Evolutionary conservation across 1,140 invertebrate genomes (phyloP).

Genomic region (Hirudo medicinalis): DNA sequence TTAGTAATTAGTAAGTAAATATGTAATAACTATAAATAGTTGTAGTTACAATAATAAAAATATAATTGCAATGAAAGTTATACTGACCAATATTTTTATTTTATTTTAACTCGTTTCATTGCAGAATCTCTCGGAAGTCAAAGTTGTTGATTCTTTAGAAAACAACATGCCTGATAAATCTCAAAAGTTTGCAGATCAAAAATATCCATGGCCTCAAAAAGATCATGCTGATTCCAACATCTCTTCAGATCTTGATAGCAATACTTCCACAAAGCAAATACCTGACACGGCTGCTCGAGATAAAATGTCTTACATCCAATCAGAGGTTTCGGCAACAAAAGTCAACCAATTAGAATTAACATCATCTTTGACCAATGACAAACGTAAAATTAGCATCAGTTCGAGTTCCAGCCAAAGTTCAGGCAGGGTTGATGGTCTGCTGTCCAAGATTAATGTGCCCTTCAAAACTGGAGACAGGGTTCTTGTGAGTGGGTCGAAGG

Average conservation of each 20-base stretch:
- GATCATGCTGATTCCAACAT: no score
- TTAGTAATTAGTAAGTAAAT: no score
- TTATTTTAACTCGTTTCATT: constrained; percentile 18
- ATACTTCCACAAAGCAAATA: background rate
- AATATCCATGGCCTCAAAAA: no score
- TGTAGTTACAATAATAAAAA: no score
- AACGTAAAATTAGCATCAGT: constrained; percentile 18
- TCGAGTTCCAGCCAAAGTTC: constrained; percentile 14
- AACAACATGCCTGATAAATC: background rate
- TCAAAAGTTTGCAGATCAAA: no score
- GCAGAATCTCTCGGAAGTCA: background rate
- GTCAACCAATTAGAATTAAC: background rate
- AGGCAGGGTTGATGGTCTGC: background rate
- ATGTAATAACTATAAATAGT: no score
- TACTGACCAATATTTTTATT: no score
- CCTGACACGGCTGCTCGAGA: no score
- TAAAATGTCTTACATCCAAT: no score
- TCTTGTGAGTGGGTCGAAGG: constrained; percentile 73
- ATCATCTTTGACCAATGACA: constrained; percentile 24
- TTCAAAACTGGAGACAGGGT: constrained; percentile 75
- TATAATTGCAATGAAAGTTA: no score
- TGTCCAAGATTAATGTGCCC: background rate
- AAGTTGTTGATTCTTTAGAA: background rate
- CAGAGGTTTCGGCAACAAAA: no score
- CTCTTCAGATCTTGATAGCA: constrained; percentile 8